Evolutionary conservation across 2,113 vertebrate species (phyloP), one percentile per base, ranked within the genome.

Genomic region (Aleadryas rufinucha): DNA sequence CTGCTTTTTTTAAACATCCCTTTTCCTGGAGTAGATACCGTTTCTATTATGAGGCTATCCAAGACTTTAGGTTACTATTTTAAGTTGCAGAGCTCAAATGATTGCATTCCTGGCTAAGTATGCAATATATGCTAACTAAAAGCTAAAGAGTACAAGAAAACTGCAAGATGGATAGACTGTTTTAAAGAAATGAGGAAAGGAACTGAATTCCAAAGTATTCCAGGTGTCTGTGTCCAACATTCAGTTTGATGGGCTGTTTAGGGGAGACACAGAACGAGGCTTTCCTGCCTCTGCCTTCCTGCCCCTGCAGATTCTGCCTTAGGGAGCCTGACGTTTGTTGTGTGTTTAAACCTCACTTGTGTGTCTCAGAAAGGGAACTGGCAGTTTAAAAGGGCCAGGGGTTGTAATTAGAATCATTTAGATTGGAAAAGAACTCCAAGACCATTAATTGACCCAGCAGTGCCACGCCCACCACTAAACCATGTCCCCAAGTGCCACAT

Each of bases 291-390:
- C 53, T 52, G 22, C 19, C 22, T 59, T 84, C 19, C 20, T 21
- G 37, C 7, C 56, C 31, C 35, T 64, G 20, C 41, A 81, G 63
- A 28, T 13, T 59, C 22, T 76, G 17, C 31, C n/a, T 72, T 18
- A 35, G 0, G 27, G 28, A 79, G 3, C 15, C 41, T 69, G 71
- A 30, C 0, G 0, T 50, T 44, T 78, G 27, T 20, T 3, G 1
- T n/a, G 53, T 39, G 23, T 56, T 87, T 68, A 60, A 94, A 68
- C 22, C 23, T 82, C 13, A 0, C 19, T 66, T 47, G 18, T 33
- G 8, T 4, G 3, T 63, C 44, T 87, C n/a, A 21, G 70, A 49
- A 44, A 31, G 13, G 20, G 6, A 76, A 8, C 10, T 50, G 42
- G 10, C 45, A 28, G 19, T 66, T 69, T 70, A 28, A 70, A 74